Base-by-base conservation (phyloP, 2,888 invertebrate genomes). In the Drosophila mettleri region DNA sequence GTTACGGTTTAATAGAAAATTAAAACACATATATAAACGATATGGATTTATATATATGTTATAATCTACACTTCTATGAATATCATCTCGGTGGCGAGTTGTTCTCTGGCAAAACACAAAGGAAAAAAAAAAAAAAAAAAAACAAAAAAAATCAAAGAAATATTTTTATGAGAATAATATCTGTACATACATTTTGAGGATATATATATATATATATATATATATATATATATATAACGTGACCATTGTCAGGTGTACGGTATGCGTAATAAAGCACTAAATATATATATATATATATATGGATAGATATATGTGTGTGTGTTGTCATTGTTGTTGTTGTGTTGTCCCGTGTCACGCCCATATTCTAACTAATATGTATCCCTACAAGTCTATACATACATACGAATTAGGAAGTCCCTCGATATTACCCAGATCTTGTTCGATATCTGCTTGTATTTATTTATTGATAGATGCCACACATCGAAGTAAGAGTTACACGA, bases 81-180 rank as follows among this genome's bases (percentile, higher is more conserved):
- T 86, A 83, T 86, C 74, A 83, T 86, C 82, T 83, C 82, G 84
- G 86, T 83, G 83, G 86, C 82, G 88, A 83, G 88, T 86, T 86
- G 69, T 86, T 88, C 83, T 88, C 86, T 86, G 66, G 73, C 72
- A 69, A 68, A 83, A 73, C 48, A 59, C 60, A 65, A 55, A 45
- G 51, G 33, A 16, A 52, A 31, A 7, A n/a, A 33, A n/a, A 55
- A 20, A 31, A 14, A 69, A 66, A 83, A 20, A 2, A 12, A 43
- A n/a, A 10, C n/a, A 9, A 16, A 6, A 16, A 31, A 46, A 18
- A n/a, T n/a, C n/a, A n/a, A 48, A 46, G 18, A 46, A 8, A 20
- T 45, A 5, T 3, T 14, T 31, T 27, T 65, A 68, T 74, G 63
- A 78, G 72, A 81, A 63, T 68, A 75, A 87, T 78, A 86, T 74